Percentiles rank a stretch among this genome's conserved stretches.
phyloP scores from a whole-genome alignment of 2,888 invertebrate genomes.

The Eurois occulta region DNA sequence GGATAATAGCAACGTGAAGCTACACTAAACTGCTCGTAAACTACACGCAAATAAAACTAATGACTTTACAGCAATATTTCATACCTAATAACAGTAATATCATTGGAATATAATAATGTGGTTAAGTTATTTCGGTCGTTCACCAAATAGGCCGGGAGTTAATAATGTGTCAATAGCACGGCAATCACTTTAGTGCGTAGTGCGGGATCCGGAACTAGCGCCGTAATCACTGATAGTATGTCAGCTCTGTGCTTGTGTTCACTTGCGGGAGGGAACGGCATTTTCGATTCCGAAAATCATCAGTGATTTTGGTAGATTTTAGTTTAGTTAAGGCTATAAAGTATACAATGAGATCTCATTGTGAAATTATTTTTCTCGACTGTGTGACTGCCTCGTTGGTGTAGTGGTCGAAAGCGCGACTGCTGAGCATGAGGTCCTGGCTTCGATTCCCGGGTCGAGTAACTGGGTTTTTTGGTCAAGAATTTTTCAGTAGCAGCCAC shows the following conservation, averaged over 20 bases:
- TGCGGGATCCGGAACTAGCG: neutral
- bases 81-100: neutral
- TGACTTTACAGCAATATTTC: neutral
- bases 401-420: no score
- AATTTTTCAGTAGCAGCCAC: no score
- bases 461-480: no score
- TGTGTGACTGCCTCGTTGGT: no score
- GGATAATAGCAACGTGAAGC: neutral
- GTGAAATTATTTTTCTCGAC: no score
- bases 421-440: no score
- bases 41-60: neutral
- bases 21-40: neutral
- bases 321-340: neutral
- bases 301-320: neutral
- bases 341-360: no score
- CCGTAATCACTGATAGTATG: neutral
- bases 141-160: slow-evolving; percentile 17
- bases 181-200: slow-evolving; percentile 12
- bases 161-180: slow-evolving; percentile 33
- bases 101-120: neutral
- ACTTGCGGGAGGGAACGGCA: no score
- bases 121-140: neutral
- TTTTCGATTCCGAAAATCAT: neutral
- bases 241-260: neutral
- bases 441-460: no score